These are phyloP conservation scores for Clarias magur DNA, from an alignment of 2,113 vertebrate species.

Conservation along the genomic window DNA sequence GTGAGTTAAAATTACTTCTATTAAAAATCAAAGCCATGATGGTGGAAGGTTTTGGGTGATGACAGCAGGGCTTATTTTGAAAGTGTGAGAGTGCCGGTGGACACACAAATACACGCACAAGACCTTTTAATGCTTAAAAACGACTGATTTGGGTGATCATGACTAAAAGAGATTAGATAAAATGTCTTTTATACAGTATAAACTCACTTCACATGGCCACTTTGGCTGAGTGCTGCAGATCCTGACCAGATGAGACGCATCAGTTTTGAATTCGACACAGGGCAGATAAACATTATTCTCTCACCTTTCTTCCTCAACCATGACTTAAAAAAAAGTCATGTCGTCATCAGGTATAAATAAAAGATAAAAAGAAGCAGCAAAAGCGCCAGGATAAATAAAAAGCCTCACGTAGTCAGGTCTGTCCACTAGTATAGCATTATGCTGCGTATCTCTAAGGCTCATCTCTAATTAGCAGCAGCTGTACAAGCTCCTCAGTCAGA, in stretches of 20 bases:
- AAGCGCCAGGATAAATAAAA: neutral
- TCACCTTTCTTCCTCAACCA: neutral
- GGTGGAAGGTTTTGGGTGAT: slow-evolving; percentile 44
- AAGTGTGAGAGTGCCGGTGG: slow-evolving; percentile 88
- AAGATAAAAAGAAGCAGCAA: no score
- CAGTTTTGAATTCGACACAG: neutral
- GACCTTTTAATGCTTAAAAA: neutral
- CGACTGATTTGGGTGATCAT: neutral
- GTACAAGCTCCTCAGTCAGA: slow-evolving; percentile 97
- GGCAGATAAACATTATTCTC: neutral
- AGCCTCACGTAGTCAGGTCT: slow-evolving; percentile 91
- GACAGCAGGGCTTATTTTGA: slow-evolving; percentile 80
- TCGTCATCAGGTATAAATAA: neutral
- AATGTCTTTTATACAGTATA: neutral
- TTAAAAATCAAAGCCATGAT: slow-evolving; percentile 72
- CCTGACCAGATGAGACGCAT: neutral
- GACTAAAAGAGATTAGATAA: neutral
- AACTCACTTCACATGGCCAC: neutral
- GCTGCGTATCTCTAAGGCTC: slow-evolving; percentile 91
- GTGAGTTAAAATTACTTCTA: slow-evolving; percentile 41
- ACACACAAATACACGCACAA: slow-evolving; percentile 37
- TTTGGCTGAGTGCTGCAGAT: neutral
- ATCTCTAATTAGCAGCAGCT: slow-evolving; percentile 94
- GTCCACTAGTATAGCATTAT: slow-evolving; percentile 98
- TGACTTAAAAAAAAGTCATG: neutral